Conservation (phyloP, 2,888 invertebrate species). For the Andrena bucephala region DNA sequence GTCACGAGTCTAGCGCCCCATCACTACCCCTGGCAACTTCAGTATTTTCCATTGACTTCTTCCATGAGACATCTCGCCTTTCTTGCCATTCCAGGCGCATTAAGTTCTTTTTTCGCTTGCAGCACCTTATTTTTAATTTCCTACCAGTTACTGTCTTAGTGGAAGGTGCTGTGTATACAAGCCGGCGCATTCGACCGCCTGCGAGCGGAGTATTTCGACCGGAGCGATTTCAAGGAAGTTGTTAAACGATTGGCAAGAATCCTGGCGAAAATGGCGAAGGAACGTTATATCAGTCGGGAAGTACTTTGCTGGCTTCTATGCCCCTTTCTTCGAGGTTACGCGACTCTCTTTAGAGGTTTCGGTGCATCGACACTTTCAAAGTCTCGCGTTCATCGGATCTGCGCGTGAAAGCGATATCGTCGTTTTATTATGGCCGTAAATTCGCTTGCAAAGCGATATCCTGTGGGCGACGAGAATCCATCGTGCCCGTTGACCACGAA, state of each 20-base stretch:
- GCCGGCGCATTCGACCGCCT: not conserved
- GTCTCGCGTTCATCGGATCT: conserved; percentile 24
- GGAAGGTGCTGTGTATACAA: not conserved
- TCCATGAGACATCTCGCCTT: not conserved
- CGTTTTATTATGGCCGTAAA: conserved; percentile 42
- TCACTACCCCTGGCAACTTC: too few species aligned
- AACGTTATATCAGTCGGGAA: conserved; percentile 67
- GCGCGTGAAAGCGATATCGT: conserved; percentile 70
- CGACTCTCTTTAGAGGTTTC: not conserved
- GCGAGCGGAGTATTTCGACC: conserved; percentile 1
- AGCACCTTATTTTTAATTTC: conserved; percentile 30
- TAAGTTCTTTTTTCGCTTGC: not conserved
- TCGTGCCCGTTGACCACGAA: conserved; percentile 48
- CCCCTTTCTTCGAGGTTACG: conserved; percentile 20
- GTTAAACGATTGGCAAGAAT: conserved; percentile 59
- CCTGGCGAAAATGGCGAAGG: conserved; percentile 51
- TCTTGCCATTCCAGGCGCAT: not conserved
- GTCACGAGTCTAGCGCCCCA: too few species aligned
- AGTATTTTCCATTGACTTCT: not conserved
- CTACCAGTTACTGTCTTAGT: not conserved
- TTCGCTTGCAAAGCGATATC: conserved; percentile 4
- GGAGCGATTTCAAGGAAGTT: conserved; percentile 59
- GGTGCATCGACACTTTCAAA: conserved; percentile 13
- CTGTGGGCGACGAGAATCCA: conserved; percentile 35
- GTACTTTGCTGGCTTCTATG: conserved; percentile 20